These are phyloP conservation scores for Rhabdornis inornatus DNA, from an alignment of 2,113 vertebrate genomes.

Conservation along the genomic window DNA sequence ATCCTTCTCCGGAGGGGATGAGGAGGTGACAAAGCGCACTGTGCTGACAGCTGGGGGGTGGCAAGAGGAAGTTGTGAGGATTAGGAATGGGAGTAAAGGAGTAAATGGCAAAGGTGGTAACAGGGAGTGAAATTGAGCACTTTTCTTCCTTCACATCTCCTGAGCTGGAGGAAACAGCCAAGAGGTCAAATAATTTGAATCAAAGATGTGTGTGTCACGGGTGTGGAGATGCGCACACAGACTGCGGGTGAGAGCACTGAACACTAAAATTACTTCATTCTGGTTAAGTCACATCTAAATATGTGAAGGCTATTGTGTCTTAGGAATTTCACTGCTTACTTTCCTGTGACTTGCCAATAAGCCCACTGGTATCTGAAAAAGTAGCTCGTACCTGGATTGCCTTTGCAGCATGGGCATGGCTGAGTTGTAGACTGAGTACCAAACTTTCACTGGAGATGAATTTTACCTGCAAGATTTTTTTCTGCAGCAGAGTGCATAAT, in stretches of 20 bases:
- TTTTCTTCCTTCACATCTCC: neutral
- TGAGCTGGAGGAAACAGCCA: neutral
- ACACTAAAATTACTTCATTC: neutral
- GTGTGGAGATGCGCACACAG: neutral
- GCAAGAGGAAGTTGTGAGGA: conserved; percentile 16
- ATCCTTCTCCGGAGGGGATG: neutral
- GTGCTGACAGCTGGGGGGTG: conserved; percentile 24
- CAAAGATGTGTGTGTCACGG: neutral
- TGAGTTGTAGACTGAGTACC: neutral
- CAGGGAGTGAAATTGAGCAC: neutral
- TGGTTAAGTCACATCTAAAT: neutral
- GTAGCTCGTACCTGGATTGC: neutral
- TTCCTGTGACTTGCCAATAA: neutral
- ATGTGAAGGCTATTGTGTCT: neutral
- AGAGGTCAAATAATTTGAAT: neutral
- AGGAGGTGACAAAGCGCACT: conserved; percentile 45
- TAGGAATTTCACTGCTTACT: neutral
- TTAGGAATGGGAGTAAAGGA: neutral
- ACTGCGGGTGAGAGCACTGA: neutral
- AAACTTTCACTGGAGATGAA: neutral
- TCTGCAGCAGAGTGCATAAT: neutral
- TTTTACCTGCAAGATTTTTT: neutral
- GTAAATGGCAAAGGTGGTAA: neutral
- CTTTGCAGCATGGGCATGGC: neutral
- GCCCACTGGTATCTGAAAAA: neutral